Percentiles rank a stretch among this genome's conserved stretches.
phyloP scores from a whole-genome alignment of 2,888 invertebrate genomes.

The Dascillus cervinus region DNA sequence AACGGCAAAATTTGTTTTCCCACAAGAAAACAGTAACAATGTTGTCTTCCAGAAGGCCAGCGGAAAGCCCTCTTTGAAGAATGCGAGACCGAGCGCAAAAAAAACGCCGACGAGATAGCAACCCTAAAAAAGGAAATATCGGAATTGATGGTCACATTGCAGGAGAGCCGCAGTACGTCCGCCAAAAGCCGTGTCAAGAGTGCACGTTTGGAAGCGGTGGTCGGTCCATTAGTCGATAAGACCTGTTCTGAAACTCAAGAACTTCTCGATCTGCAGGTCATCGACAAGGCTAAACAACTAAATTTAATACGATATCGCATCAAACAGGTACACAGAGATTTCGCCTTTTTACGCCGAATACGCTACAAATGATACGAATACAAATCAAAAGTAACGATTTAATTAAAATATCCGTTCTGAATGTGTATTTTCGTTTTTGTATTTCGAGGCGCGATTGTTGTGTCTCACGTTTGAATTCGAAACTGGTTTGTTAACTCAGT shows the following conservation, averaged over 20 bases:
- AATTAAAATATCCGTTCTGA: no score
- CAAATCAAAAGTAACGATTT: no score
- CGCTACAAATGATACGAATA: no score
- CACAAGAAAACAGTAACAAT: no score
- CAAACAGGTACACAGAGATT: slow-evolving; percentile 52
- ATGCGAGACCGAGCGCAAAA: slow-evolving; percentile 65
- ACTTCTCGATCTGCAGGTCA: slow-evolving; percentile 60
- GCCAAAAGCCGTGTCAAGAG: slow-evolving; percentile 34
- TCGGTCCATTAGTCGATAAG: slow-evolving; percentile 45
- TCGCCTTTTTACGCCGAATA: no score
- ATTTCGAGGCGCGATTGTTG: no score
- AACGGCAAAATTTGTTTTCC: no score
- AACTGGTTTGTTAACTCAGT: no score
- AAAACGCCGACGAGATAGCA: slow-evolving; percentile 61
- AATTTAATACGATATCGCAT: slow-evolving; percentile 66
- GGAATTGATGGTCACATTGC: slow-evolving; percentile 52
- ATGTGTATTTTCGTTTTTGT: no score
- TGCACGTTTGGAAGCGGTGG: slow-evolving; percentile 28
- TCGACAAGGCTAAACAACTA: slow-evolving; percentile 63
- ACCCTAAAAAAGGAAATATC: slow-evolving; percentile 68
- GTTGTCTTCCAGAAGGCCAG: slow-evolving; percentile 65
- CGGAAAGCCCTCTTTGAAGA: slow-evolving; percentile 77
- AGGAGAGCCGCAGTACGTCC: slow-evolving; percentile 44
- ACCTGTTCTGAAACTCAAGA: slow-evolving; percentile 45
- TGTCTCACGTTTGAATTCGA: no score